A percentile compares a stretch with the other conserved stretches of the same genome.
Evolutionary conservation across 2,888 invertebrate species (phyloP).

Genomic region (Drosophila nr. perissopoda): DNA sequence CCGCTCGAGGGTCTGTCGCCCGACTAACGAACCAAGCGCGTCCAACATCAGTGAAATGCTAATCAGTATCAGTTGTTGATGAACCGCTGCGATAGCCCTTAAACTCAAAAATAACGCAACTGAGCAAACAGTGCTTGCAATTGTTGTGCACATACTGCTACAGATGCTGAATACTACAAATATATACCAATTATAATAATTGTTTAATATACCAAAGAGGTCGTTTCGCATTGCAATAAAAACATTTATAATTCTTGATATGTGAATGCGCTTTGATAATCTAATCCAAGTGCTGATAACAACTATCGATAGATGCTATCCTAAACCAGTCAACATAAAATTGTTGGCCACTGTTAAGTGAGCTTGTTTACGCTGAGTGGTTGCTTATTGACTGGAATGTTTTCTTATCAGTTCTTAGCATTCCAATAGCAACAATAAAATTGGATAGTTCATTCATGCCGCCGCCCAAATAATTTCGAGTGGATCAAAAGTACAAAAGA

Average conservation of each 20-base stretch:
- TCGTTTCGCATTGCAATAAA: not conserved
- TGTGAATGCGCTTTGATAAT: not conserved
- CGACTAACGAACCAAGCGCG: constrained; percentile 32
- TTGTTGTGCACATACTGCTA: constrained; percentile 9
- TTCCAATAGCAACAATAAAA: constrained; percentile 18
- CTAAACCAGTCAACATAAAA: not conserved
- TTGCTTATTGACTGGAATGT: constrained; percentile 42
- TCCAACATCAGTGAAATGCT: constrained; percentile 29
- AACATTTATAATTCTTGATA: not conserved
- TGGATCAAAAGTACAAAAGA: constrained; percentile 34
- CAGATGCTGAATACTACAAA: not conserved
- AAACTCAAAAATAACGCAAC: not conserved
- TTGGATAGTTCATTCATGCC: constrained; percentile 36
- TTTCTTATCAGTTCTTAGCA: constrained; percentile 52
- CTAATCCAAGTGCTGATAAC: not conserved
- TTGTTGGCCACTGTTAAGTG: constrained; percentile 35
- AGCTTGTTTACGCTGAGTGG: constrained; percentile 48
- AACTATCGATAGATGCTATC: constrained; percentile 2
- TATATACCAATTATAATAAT: constrained; percentile 5
- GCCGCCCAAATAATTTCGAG: constrained; percentile 22
- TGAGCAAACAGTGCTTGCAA: constrained; percentile 27
- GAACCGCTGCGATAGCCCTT: constrained; percentile 62
- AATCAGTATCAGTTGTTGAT: constrained; percentile 57
- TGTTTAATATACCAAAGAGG: not conserved
- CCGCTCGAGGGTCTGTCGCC: constrained; percentile 23